These are phyloP conservation scores for Coenonympha arcania DNA, from an alignment of 2,888 invertebrate species.

Conservation along the genomic window DNA sequence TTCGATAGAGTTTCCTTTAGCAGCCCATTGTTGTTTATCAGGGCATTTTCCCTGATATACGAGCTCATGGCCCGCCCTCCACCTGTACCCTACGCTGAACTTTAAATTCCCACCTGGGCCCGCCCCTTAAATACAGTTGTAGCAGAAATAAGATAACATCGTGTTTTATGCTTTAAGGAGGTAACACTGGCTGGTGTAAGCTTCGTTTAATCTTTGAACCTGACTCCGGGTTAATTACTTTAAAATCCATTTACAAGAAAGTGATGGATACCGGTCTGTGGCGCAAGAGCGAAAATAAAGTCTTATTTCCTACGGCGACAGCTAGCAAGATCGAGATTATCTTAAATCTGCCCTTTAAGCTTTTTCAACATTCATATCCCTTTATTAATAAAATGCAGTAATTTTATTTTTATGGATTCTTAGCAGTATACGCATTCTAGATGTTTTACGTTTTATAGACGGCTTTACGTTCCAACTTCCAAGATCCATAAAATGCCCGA, in stretches of 20 bases:
- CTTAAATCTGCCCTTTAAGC: no score
- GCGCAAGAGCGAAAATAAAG: not conserved
- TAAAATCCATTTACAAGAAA: slow-evolving; percentile 8
- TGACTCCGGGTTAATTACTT: slow-evolving; percentile 17
- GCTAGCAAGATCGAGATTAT: no score
- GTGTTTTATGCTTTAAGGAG: slow-evolving; percentile 36
- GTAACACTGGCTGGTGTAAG: slow-evolving; percentile 17
- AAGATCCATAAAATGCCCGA: no score
- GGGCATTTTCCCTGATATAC: slow-evolving; percentile 59
- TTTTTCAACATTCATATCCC: no score
- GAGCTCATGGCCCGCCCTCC: slow-evolving; percentile 55
- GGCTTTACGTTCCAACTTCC: no score
- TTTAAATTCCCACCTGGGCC: slow-evolving; percentile 66
- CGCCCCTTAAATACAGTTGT: slow-evolving; percentile 67
- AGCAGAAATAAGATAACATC: slow-evolving; percentile 60
- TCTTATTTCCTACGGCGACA: no score
- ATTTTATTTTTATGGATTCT: no score
- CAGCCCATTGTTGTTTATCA: slow-evolving; percentile 52
- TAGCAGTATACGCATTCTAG: no score
- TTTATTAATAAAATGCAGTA: no score
- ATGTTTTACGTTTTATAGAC: no score
- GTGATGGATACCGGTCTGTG: not conserved
- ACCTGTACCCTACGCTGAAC: slow-evolving; percentile 60
- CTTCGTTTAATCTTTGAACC: slow-evolving; percentile 17
- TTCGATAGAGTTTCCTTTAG: slow-evolving; percentile 15